A percentile compares a stretch with the other conserved stretches of the same genome.
These are phyloP conservation scores for Acrossocheilus wenchowensis DNA, from an alignment of 2,797 vertebrate species.

Conservation along the genomic window DNA sequence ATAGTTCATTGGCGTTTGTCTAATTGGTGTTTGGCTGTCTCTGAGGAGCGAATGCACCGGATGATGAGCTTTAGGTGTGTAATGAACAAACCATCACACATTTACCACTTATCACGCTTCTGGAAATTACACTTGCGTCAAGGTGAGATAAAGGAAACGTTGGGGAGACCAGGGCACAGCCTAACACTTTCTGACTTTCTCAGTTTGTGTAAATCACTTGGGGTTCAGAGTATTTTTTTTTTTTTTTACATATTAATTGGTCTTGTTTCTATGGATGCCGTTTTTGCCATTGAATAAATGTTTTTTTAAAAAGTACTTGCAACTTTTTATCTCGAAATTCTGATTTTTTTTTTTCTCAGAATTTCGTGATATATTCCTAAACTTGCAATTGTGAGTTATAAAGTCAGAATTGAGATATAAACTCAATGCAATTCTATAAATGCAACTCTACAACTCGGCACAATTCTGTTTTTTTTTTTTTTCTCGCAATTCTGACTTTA, in stretches of 20 bases:
- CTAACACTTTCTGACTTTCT: neutral
- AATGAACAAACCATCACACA: neutral
- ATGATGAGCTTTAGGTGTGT: neutral
- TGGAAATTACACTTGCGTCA: neutral
- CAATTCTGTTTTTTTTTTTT: neutral
- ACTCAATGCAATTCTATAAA: no score
- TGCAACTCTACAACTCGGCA: no score
- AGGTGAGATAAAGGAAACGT: neutral
- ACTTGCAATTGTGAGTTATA: neutral
- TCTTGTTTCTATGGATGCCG: neutral
- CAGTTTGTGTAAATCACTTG: neutral
- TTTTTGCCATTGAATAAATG: neutral
- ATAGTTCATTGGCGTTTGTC: conserved; percentile 61
- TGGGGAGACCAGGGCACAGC: no score
- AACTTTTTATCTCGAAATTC: neutral
- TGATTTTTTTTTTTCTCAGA: no score
- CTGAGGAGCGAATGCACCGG: neutral
- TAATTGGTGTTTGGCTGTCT: conserved; percentile 74
- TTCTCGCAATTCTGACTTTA: neutral
- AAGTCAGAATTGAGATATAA: neutral
- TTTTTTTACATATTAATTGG: neutral
- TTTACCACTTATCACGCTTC: neutral
- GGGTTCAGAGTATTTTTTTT: neutral
- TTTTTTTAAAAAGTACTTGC: neutral
- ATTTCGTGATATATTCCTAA: neutral